phyloP scores from a whole-genome alignment of 2,113 vertebrate species.

The Megaptera novaeangliae region DNA sequence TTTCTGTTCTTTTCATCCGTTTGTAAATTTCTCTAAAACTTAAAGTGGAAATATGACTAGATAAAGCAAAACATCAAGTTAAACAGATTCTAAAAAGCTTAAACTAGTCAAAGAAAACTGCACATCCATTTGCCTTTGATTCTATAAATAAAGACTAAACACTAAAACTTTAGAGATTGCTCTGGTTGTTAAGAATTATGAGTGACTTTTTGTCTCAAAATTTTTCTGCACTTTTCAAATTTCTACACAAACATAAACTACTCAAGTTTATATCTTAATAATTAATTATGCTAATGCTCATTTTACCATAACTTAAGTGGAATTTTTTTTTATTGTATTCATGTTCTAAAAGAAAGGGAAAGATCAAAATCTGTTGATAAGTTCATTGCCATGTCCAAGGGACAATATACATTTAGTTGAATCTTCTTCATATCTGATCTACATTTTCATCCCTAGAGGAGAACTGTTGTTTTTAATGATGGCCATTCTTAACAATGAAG shows the following conservation, averaged over 20 bases:
- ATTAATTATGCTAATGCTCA: not conserved
- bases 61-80: not conserved
- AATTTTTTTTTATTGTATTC: not conserved
- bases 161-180: not conserved
- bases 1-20: not conserved
- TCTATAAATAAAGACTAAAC: not conserved
- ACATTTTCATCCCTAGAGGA: not conserved
- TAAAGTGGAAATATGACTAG: constrained; percentile 12
- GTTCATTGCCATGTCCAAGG: not conserved
- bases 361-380: not conserved
- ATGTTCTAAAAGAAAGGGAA: not conserved
- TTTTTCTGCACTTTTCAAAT: not conserved
- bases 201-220: not conserved
- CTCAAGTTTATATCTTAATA: not conserved
- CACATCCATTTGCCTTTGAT: not conserved
- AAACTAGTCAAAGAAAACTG: not conserved
- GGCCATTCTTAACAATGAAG: not conserved
- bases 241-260: not conserved
- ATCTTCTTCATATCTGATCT: not conserved
- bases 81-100: not conserved
- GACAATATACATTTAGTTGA: not conserved
- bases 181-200: not conserved
- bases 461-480: not conserved
- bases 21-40: not conserved
- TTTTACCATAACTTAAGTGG: not conserved